Conservation (phyloP, 2,888 invertebrate species). For the Eilema depressum region DNA sequence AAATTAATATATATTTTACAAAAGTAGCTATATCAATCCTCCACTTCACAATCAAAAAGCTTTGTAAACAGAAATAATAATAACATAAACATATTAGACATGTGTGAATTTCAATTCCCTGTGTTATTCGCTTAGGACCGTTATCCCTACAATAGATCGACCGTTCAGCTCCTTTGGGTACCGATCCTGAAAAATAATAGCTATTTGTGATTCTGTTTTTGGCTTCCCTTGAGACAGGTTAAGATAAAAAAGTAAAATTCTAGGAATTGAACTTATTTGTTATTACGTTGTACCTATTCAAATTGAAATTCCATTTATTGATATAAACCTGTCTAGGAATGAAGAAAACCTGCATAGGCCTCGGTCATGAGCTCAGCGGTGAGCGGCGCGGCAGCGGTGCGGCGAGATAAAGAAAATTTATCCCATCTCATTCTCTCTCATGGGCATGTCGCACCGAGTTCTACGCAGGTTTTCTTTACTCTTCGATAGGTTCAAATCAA, state of each 20-base stretch:
- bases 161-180: constrained; percentile 13
- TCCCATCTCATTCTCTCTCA: no score
- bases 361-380: no score
- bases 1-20: no score
- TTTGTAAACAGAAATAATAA: neutral
- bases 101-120: constrained; percentile 11
- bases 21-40: no score
- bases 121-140: constrained; percentile 8
- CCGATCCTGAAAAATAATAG: constrained; percentile 3
- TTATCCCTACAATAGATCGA: constrained; percentile 9
- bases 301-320: no score
- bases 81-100: neutral
- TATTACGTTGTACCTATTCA: neutral
- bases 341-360: no score
- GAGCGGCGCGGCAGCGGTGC: no score
- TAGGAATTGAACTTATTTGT: neutral
- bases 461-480: no score
- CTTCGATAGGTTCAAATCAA: no score
- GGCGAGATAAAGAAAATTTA: no score
- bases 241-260: neutral
- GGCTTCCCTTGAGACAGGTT: neutral
- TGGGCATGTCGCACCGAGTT: no score
- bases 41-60: neutral
- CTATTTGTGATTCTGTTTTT: constrained; percentile 14
- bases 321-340: no score